Evolutionary conservation across 1,140 invertebrate genomes (phyloP).

Genomic region (Ceratina australensis): DNA sequence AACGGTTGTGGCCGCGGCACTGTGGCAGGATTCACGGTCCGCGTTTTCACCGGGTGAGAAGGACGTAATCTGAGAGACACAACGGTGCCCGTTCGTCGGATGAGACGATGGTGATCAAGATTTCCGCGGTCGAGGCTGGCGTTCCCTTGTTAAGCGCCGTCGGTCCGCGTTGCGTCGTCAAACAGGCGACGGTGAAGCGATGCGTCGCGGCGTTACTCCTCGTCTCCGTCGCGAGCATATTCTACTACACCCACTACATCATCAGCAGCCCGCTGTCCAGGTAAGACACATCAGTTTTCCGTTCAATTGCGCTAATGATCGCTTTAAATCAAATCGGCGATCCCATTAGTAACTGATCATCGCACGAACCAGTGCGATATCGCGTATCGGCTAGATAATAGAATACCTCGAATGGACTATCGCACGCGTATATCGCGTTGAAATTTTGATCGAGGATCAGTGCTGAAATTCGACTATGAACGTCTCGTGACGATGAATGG

Average conservation of each 20-base stretch:
- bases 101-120: constrained; percentile 73
- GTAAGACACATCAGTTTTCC: constrained; percentile 74
- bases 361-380: too few relatives aligned
- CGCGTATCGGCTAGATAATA: too few relatives aligned
- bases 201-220: constrained; percentile 85
- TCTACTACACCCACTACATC: constrained; percentile 87
- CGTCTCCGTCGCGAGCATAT: constrained; percentile 85
- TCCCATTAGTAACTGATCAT: too few relatives aligned
- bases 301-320: background rate
- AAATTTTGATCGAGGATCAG: too few relatives aligned
- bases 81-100: constrained; percentile 48
- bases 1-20: constrained; percentile 17
- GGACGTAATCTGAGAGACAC: constrained; percentile 43
- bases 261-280: constrained; percentile 85
- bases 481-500: too few relatives aligned
- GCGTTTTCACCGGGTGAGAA: constrained; percentile 15
- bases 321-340: too few relatives aligned
- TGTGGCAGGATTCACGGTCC: constrained; percentile 11
- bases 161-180: constrained; percentile 81
- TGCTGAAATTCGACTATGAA: too few relatives aligned
- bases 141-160: constrained; percentile 76
- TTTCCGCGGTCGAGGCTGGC: constrained; percentile 73
- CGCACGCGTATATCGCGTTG: too few relatives aligned
- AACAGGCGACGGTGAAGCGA: constrained; percentile 85
- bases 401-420: too few relatives aligned